A percentile compares a stretch with the other conserved stretches of the same genome.
Conservation (phyloP, 2,113 vertebrate species). For the Poecilia latipinna region DNA sequence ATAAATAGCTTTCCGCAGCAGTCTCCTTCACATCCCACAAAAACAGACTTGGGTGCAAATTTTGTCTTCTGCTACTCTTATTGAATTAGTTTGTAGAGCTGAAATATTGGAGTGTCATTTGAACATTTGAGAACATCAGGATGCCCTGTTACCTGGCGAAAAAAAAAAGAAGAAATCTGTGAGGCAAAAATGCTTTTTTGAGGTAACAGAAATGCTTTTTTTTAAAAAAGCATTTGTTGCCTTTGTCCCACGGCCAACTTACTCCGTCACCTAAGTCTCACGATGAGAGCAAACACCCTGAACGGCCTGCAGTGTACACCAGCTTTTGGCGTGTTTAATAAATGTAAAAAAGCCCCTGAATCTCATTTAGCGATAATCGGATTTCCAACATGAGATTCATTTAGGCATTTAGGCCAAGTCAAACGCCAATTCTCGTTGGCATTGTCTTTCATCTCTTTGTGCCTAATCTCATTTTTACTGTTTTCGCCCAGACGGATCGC, state of each 20-base stretch:
- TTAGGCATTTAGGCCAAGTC: slow-evolving; percentile 19
- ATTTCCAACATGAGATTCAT: slow-evolving; percentile 22
- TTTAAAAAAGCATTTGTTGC: too few species aligned
- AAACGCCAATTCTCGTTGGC: slow-evolving; percentile 2
- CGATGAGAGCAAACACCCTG: background rate
- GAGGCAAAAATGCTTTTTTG: too few species aligned
- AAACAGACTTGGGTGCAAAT: background rate
- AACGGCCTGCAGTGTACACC: background rate
- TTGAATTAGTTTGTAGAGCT: too few species aligned
- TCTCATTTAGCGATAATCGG: slow-evolving; percentile 35
- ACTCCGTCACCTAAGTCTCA: slow-evolving; percentile 45
- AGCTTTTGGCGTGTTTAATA: background rate
- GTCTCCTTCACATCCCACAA: slow-evolving; percentile 56
- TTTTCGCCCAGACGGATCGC: background rate
- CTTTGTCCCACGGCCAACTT: too few species aligned
- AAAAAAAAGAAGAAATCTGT: too few species aligned
- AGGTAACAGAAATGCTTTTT: too few species aligned
- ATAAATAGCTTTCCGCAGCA: slow-evolving; percentile 31
- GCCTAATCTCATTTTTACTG: background rate
- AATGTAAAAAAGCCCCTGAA: background rate
- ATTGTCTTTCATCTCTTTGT: background rate
- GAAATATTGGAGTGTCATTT: too few species aligned
- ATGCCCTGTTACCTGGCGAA: too few species aligned
- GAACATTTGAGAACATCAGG: too few species aligned
- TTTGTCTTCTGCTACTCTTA: background rate